phyloP scores from a whole-genome alignment of 2,888 invertebrate genomes.

The Drosophila borborema region DNA sequence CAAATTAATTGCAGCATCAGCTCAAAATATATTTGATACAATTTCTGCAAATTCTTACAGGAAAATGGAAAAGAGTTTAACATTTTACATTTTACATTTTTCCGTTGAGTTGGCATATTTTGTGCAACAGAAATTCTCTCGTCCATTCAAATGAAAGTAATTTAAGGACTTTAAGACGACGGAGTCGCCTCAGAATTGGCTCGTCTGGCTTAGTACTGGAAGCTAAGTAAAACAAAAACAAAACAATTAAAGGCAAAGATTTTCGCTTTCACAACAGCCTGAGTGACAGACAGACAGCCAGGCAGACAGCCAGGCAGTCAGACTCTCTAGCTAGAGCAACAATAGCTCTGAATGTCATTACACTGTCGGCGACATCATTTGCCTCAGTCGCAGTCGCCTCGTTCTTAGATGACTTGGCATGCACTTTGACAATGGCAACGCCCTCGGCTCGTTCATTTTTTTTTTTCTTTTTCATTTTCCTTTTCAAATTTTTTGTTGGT shows the following conservation, averaged over 20 bases:
- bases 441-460: constrained; percentile 44
- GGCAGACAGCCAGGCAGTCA: neutral
- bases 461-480: neutral
- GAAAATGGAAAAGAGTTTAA: constrained; percentile 8
- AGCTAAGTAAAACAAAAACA: constrained; percentile 17
- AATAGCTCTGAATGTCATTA: constrained; percentile 66
- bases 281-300: constrained; percentile 1
- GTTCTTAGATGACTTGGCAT: constrained; percentile 46
- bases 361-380: constrained; percentile 54
- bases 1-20: constrained; percentile 61
- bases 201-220: constrained; percentile 19
- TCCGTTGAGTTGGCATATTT: constrained; percentile 27
- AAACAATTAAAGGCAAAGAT: constrained; percentile 62
- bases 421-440: constrained; percentile 75
- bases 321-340: constrained; percentile 8
- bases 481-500: constrained; percentile 55
- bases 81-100: constrained; percentile 14
- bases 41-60: constrained; percentile 26
- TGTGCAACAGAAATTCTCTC: neutral
- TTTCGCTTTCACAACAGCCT: constrained; percentile 63
- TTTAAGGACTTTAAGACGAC: constrained; percentile 16
- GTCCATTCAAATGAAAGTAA: constrained; percentile 24
- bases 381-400: constrained; percentile 9
- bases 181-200: constrained; percentile 18
- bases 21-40: constrained; percentile 33